phyloP scores from a whole-genome alignment of 2,113 vertebrate genomes.

The Melozone crissalis region DNA sequence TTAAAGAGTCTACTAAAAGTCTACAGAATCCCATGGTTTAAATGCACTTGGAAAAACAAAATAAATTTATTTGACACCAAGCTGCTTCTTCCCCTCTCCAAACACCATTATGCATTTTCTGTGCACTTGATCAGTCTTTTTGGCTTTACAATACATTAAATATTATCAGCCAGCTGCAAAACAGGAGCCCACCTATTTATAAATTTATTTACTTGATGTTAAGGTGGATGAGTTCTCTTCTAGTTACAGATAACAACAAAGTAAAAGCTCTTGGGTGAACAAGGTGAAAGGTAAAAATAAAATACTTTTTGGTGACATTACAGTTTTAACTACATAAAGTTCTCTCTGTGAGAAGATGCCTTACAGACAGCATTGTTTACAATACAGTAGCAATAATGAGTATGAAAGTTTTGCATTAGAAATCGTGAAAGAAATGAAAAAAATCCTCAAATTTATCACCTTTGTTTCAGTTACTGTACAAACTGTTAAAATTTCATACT shows the following conservation, averaged over 20 bases:
- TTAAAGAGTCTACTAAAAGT: neutral
- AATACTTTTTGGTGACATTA: neutral
- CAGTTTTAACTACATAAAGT: neutral
- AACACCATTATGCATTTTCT: neutral
- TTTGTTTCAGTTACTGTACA: neutral
- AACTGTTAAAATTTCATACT: neutral
- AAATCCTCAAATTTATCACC: neutral
- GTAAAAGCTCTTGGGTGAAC: neutral
- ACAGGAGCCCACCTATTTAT: neutral
- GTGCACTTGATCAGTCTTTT: neutral
- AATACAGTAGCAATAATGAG: neutral
- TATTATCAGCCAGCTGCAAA: neutral
- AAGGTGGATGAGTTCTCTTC: neutral
- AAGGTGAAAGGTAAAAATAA: neutral
- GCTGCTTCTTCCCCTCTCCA: neutral
- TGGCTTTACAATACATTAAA: neutral
- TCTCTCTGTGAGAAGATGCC: neutral
- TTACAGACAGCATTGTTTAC: neutral
- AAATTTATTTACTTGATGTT: neutral
- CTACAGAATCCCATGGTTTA: neutral
- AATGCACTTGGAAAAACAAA: neutral
- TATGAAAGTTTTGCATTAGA: neutral
- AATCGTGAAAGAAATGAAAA: neutral
- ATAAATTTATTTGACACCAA: neutral
- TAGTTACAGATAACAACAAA: neutral